Evolutionary conservation across 2,113 vertebrate genomes (phyloP).

Genomic region (Peromyscus californicus): DNA sequence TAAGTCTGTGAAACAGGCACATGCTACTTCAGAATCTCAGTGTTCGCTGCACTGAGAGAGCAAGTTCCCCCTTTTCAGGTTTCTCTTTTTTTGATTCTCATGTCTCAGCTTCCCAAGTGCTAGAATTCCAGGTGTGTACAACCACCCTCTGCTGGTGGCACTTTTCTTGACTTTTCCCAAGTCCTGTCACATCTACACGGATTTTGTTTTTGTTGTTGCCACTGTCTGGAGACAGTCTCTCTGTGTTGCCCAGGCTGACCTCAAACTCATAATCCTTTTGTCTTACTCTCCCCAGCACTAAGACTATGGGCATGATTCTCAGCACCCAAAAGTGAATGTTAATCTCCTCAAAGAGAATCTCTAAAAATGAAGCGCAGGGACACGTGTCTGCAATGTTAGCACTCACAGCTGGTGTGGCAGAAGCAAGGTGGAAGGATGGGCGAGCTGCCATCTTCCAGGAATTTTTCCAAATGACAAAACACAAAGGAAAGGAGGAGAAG

Average conservation of each 20-base stretch:
- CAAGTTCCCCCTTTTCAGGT: not conserved
- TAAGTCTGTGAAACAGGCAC: not conserved
- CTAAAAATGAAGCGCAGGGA: not conserved
- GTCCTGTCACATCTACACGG: not conserved
- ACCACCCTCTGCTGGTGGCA: not conserved
- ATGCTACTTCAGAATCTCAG: not conserved
- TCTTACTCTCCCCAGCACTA: not conserved
- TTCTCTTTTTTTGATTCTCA: not conserved
- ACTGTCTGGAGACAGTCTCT: not conserved
- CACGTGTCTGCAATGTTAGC: not conserved
- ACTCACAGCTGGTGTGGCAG: not conserved
- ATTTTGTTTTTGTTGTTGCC: not conserved
- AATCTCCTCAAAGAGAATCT: not conserved
- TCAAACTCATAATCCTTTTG: not conserved
- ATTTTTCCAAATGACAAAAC: not conserved
- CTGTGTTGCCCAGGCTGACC: not conserved
- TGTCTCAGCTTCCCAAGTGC: not conserved
- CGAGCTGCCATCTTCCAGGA: not conserved
- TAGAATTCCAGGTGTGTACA: not conserved
- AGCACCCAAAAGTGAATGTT: not conserved
- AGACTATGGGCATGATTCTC: not conserved
- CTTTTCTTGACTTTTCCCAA: not conserved
- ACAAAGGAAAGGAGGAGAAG: not conserved
- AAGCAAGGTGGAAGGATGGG: not conserved
- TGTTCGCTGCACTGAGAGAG: accelerated